Evolutionary conservation across 2,113 vertebrate species (phyloP), one percentile per base, ranked within the genome.

Genomic region (Lipophrys pholis): DNA sequence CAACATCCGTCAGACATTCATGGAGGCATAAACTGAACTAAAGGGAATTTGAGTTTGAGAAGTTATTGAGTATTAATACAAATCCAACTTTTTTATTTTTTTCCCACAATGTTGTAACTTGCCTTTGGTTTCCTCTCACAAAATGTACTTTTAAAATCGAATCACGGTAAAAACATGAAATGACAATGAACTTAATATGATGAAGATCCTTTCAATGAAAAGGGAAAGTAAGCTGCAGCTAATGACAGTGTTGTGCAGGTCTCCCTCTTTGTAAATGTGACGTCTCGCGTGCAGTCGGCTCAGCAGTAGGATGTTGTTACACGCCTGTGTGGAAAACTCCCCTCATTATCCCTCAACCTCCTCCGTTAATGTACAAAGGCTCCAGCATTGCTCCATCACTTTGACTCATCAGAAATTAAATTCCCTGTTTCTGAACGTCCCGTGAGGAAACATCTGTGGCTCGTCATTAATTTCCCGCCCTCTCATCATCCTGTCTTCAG

Each of bases 381-480:
- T 30, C 21, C 21, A 30, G 21, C 21, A 4, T 30, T 30, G 21
- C 21, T 30, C 15, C 46, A 51, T 36, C 17, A 30, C 49, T 65
- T 40, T 80, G 78, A 72, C 14, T 77, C 76, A 76, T 76, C 57
- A 52, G 1, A 59, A 39, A 68, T 30, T 21, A 69, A 69, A 61
- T 65, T 7, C 9, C 41, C 38, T 75, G 62, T 76, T 84, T 85
- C 72, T 59, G 43, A 72, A 16, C 35, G 43, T 62, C 21, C 63
- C 45, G 10, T 67, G 70, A 75, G 55, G 14, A 71, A 76, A 80
- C 48, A 42, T 55, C 8, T 68, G 54, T 14, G 73, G 9, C 14
- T 84, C 54, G 63, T 73, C 45, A 66, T 72, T 82, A 84, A 87
- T 83, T 81, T 80, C 82, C 73, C 63, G 74, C 48, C 71, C 69